These are phyloP conservation scores for Drosophila rhopaloa DNA, from an alignment of 1,140 invertebrate genomes.

Conservation along the genomic window DNA sequence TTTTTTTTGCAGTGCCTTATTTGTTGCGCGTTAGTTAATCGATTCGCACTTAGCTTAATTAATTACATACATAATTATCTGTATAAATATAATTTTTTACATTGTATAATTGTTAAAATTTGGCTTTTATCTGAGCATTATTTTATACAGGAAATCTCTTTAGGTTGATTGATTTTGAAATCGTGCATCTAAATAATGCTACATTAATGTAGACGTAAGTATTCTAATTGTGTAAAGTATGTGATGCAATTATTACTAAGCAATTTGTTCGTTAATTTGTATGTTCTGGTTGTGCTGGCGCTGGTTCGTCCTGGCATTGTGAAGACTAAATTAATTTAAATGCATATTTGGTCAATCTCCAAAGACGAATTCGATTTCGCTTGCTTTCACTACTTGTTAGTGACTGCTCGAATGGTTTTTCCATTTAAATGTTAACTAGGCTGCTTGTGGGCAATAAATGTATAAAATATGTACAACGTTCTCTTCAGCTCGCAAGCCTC, in stretches of 20 bases:
- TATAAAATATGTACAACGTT: constrained; percentile 78
- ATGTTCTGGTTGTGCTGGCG: constrained; percentile 34
- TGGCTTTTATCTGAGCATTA: constrained; percentile 78
- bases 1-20: constrained; percentile 39
- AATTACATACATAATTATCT: constrained; percentile 41
- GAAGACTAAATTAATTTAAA: constrained; percentile 71
- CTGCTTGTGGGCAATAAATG: constrained; percentile 53
- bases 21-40: constrained; percentile 39
- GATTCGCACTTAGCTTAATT: constrained; percentile 32
- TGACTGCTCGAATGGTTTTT: constrained; percentile 39
- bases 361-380: constrained; percentile 35
- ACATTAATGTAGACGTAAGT: constrained; percentile 23
- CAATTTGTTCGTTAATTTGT: constrained; percentile 43
- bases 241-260: constrained; percentile 49
- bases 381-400: constrained; percentile 62
- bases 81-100: constrained; percentile 63
- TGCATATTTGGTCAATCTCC: constrained; percentile 70
- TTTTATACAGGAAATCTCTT: constrained; percentile 66
- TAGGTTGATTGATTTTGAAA: constrained; percentile 46
- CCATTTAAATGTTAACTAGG: constrained; percentile 76
- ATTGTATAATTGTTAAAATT: constrained; percentile 72
- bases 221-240: constrained; percentile 19
- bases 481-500: constrained; percentile 40
- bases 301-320: constrained; percentile 39
- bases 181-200: constrained; percentile 60